A percentile compares a stretch with the other conserved stretches of the same genome.
phyloP scores from a whole-genome alignment of 2,797 vertebrate species.

The Heteromormyrus szaboi region DNA sequence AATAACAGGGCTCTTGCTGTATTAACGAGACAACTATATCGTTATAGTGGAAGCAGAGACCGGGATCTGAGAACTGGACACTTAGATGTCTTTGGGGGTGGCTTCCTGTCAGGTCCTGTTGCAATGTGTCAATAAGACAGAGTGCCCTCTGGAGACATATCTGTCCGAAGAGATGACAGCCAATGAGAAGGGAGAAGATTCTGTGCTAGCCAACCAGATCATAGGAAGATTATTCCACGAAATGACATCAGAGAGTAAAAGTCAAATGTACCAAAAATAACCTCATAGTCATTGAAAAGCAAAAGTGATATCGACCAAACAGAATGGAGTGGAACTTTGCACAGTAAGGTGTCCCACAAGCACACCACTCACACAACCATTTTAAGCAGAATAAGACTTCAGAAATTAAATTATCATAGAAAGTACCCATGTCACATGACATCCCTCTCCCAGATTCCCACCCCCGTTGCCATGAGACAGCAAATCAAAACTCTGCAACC shows the following conservation, averaged over 20 bases:
- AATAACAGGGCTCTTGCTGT: background rate
- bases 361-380: conserved; percentile 53
- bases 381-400: conserved; percentile 40
- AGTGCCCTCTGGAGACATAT: background rate
- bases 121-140: background rate
- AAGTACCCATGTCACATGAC: conserved; percentile 17
- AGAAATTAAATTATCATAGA: conserved; percentile 41
- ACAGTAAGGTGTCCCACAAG: conserved; percentile 33
- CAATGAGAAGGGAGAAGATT: conserved; percentile 31
- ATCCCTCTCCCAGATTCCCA: background rate
- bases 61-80: conserved; percentile 9
- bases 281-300: background rate
- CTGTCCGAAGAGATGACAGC: background rate
- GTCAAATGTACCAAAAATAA: background rate
- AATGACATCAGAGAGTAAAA: background rate
- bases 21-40: background rate
- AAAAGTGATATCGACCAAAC: conserved; percentile 30
- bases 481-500: conserved; percentile 37
- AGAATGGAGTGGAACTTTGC: conserved; percentile 4
- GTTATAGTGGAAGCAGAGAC: conserved; percentile 46
- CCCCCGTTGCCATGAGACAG: conserved; percentile 13
- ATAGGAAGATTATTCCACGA: background rate
- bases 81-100: too few relatives aligned
- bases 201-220: conserved; percentile 35
- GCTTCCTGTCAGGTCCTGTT: background rate